phyloP scores from a whole-genome alignment of 1,140 invertebrate genomes.

The Drosophila lacertosa region DNA sequence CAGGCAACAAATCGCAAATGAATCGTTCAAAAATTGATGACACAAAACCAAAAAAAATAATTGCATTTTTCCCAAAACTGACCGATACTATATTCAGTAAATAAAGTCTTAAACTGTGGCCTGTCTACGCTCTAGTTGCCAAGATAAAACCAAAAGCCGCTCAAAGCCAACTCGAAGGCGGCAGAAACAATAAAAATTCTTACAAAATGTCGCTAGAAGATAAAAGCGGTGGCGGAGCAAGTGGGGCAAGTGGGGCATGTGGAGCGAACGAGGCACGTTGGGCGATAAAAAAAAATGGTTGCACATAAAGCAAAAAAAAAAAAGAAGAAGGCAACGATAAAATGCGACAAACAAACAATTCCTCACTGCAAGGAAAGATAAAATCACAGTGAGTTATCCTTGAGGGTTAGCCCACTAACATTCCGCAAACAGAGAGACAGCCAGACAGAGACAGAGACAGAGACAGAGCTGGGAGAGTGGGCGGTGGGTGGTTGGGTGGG shows the following conservation, averaged over 20 bases:
- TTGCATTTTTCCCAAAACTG: too few species aligned
- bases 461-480: background rate
- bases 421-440: slow-evolving; percentile 19
- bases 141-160: slow-evolving; percentile 47
- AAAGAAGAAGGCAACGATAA: slow-evolving; percentile 58
- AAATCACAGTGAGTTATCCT: slow-evolving; percentile 50
- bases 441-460: slow-evolving; percentile 17
- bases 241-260: slow-evolving; percentile 4
- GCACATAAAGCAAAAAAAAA: slow-evolving; percentile 64
- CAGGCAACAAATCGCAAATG: slow-evolving; percentile 66
- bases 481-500: slow-evolving; percentile 1
- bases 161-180: slow-evolving; percentile 52
- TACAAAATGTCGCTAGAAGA: slow-evolving; percentile 71
- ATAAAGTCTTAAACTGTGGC: slow-evolving; percentile 37
- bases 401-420: slow-evolving; percentile 18
- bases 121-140: slow-evolving; percentile 11
- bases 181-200: slow-evolving; percentile 77
- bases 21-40: slow-evolving; percentile 48
- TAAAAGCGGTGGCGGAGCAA: slow-evolving; percentile 47
- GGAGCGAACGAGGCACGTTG: slow-evolving; percentile 41
- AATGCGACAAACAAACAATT: slow-evolving; percentile 70
- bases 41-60: too few species aligned
- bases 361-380: slow-evolving; percentile 11
- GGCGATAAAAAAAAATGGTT: slow-evolving; percentile 75
- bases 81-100: slow-evolving; percentile 9